Conservation (phyloP, 2,888 invertebrate genomes). For the Gordius sp. region DNA sequence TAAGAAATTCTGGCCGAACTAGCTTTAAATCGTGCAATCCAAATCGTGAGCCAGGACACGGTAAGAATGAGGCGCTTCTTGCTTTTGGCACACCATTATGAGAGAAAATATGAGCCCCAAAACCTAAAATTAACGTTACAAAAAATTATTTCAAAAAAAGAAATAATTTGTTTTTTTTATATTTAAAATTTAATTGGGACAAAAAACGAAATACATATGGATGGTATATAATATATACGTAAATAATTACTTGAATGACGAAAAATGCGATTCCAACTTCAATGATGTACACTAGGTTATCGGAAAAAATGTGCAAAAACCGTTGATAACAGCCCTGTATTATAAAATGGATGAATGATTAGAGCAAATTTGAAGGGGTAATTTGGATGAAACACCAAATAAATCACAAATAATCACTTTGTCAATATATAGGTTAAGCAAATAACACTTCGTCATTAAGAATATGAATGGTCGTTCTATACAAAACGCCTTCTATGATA, state of each 20-base stretch:
- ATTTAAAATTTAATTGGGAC: not conserved
- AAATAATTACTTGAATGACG: conserved; percentile 6
- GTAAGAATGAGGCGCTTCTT: not conserved
- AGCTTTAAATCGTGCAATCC: conserved; percentile 9
- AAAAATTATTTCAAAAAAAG: too few relatives aligned
- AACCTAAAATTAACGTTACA: too few relatives aligned
- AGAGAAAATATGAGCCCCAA: not conserved
- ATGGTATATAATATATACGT: not conserved
- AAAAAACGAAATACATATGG: not conserved
- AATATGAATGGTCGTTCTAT: too few relatives aligned
- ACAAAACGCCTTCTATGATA: too few relatives aligned
- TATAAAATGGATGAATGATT: too few relatives aligned
- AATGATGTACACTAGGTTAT: not conserved
- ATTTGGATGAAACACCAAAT: too few relatives aligned
- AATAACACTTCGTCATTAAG: too few relatives aligned
- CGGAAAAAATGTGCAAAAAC: not conserved
- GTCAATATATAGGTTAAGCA: too few relatives aligned
- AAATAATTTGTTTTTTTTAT: not conserved
- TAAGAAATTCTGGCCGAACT: too few relatives aligned
- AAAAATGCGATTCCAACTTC: conserved; percentile 12
- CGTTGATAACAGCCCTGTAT: not conserved
- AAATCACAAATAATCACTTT: too few relatives aligned
- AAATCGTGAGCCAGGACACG: not conserved
- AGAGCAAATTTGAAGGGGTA: too few relatives aligned
- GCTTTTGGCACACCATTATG: not conserved